Percentiles rank a stretch among this genome's conserved stretches.
These are phyloP conservation scores for Mesembrinibis cayennensis DNA, from an alignment of 2,113 vertebrate species.

Conservation along the genomic window DNA sequence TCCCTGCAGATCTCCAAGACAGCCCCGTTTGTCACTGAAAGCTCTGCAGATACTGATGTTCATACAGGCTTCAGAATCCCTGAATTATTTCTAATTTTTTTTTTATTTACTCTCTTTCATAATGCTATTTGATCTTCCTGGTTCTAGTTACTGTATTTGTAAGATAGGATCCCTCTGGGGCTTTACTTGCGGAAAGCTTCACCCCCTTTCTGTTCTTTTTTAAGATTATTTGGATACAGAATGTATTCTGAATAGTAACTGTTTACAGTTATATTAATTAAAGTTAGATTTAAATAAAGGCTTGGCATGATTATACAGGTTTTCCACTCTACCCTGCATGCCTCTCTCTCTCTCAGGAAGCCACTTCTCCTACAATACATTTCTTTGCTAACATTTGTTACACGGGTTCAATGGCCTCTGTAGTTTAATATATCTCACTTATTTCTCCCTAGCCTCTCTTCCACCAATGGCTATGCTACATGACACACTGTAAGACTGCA, in stretches of 20 bases:
- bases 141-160: background rate
- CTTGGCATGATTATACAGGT: background rate
- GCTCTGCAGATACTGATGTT: background rate
- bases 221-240: background rate
- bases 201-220: background rate
- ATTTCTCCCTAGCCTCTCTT: background rate
- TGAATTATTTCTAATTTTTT: background rate
- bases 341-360: background rate
- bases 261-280: background rate
- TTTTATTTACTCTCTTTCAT: background rate
- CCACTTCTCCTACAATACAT: background rate
- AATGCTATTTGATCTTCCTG: background rate
- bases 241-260: background rate
- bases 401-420: background rate
- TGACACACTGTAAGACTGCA: background rate
- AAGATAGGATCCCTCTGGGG: background rate
- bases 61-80: background rate
- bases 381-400: background rate
- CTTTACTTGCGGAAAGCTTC: background rate
- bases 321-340: background rate
- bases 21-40: background rate
- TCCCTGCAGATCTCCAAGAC: background rate
- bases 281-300: background rate
- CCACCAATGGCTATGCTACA: background rate
- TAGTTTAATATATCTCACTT: background rate